phyloP scores from a whole-genome alignment of 2,113 vertebrate species.

The Psittacus erithacus region DNA sequence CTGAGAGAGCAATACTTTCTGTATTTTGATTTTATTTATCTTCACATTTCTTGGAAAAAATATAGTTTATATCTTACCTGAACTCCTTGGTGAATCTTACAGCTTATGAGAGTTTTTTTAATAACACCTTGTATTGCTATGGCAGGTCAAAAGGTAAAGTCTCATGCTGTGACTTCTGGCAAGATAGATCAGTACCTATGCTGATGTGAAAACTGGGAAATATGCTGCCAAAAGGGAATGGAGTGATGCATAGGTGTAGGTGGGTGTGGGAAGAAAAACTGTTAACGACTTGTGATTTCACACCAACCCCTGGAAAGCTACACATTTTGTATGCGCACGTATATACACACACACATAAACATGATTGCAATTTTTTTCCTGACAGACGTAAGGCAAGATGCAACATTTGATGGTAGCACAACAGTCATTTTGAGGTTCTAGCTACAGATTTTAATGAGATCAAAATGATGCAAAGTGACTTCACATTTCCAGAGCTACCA shows the following conservation, averaged over 20 bases:
- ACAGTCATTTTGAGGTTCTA: neutral
- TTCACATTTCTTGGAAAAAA: neutral
- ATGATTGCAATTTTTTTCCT: neutral
- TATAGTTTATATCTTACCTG: neutral
- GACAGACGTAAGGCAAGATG: neutral
- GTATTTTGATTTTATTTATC: neutral
- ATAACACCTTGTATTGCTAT: neutral
- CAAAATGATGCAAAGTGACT: neutral
- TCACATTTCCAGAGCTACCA: neutral
- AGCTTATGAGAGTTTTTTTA: neutral
- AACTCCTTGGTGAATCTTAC: neutral
- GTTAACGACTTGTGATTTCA: neutral
- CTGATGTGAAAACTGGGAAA: neutral
- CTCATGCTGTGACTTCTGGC: neutral
- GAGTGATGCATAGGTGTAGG: neutral
- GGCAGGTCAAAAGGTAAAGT: constrained; percentile 18
- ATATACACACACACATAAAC: neutral
- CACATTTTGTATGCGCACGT: neutral
- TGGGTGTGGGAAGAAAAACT: neutral
- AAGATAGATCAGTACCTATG: neutral
- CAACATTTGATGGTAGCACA: neutral
- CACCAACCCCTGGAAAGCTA: neutral
- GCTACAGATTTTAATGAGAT: neutral
- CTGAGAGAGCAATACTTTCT: neutral
- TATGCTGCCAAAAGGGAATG: neutral